A percentile compares a stretch with the other conserved stretches of the same genome.
phyloP scores from a whole-genome alignment of 1,140 invertebrate species.

The Zaprionus lachaisei region DNA sequence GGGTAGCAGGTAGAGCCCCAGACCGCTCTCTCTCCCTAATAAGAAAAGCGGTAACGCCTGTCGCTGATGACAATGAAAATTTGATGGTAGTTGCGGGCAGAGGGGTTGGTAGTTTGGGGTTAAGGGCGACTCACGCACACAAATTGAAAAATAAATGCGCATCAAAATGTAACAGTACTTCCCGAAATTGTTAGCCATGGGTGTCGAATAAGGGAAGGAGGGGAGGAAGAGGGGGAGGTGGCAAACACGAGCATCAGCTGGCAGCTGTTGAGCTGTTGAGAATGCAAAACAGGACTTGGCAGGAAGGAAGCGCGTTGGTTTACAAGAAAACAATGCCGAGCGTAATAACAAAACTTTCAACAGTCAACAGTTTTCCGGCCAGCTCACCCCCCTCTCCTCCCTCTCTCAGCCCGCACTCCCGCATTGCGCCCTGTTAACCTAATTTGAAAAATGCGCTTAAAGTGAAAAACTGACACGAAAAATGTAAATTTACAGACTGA shows the following conservation, averaged over 20 bases:
- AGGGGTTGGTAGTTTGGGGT: constrained; percentile 18
- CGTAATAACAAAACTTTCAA: constrained; percentile 65
- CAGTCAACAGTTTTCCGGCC: constrained; percentile 44
- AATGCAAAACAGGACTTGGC: constrained; percentile 32
- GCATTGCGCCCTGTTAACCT: constrained; percentile 56
- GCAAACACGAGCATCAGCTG: constrained; percentile 61
- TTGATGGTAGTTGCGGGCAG: constrained; percentile 16
- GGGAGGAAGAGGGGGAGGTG: neutral
- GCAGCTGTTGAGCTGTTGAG: constrained; percentile 20
- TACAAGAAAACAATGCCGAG: constrained; percentile 38
- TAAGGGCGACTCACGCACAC: constrained; percentile 48
- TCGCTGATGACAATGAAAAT: constrained; percentile 53
- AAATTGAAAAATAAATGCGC: constrained; percentile 74
- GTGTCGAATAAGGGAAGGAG: neutral
- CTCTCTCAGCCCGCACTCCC: neutral
- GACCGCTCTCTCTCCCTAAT: neutral
- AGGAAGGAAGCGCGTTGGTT: constrained; percentile 59
- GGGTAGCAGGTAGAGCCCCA: constrained; percentile 18
- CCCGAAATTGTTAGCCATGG: neutral
- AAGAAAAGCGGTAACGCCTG: constrained; percentile 18
- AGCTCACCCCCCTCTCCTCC: neutral
- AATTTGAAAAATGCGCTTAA: constrained; percentile 74
- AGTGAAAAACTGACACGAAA: constrained; percentile 61
- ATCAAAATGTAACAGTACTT: constrained; percentile 55
- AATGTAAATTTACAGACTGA: constrained; percentile 38